Conservation (phyloP, 2,113 vertebrate genomes). For the Oceanodroma tethys region DNA sequence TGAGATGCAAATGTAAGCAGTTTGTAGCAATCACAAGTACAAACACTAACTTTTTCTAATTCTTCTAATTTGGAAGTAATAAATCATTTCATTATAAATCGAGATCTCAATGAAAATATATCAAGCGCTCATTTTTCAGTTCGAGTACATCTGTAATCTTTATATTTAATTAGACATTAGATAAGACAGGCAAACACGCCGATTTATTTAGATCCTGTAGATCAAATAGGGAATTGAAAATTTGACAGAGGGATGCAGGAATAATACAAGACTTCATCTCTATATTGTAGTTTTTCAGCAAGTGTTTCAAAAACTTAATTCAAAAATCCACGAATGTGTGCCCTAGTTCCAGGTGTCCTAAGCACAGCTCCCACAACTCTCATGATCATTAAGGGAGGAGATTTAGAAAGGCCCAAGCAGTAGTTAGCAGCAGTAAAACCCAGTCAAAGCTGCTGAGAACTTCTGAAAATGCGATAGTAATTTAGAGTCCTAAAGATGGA, state of each 20-base stretch:
- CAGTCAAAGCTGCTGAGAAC: not conserved
- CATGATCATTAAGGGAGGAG: not conserved
- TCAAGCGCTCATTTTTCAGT: not conserved
- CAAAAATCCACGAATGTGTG: not conserved
- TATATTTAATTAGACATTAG: not conserved
- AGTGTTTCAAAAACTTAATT: not conserved
- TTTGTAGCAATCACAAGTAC: not conserved
- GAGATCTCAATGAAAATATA: not conserved
- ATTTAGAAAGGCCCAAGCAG: not conserved
- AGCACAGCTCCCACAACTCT: not conserved
- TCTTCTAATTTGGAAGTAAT: not conserved
- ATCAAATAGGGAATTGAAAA: not conserved
- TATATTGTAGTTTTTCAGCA: fast-evolving
- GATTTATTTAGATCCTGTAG: not conserved
- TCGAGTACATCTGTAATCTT: not conserved
- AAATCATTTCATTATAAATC: not conserved
- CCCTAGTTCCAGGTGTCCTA: not conserved
- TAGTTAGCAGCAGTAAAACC: not conserved
- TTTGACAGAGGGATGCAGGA: not conserved
- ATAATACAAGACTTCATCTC: not conserved
- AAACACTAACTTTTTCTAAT: not conserved
- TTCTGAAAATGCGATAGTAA: not conserved
- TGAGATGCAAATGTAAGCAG: not conserved
- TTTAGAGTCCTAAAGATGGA: not conserved
- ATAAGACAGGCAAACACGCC: fast-evolving